These are phyloP conservation scores for Uloborus diversus DNA, from an alignment of 1,140 invertebrate species.

Conservation along the genomic window DNA sequence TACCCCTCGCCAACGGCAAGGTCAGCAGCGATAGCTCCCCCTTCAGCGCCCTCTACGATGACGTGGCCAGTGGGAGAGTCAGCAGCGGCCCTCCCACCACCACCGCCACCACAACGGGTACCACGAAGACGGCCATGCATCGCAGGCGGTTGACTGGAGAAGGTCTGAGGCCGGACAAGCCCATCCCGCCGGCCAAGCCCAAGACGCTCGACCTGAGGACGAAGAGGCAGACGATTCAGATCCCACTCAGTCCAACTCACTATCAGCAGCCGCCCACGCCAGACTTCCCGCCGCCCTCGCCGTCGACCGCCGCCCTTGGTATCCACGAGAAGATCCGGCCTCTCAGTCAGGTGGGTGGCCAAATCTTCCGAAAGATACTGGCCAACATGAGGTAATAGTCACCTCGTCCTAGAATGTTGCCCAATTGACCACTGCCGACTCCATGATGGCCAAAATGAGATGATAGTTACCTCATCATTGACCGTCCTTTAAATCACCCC, in stretches of 20 bases:
- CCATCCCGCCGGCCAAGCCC: conserved; percentile 49
- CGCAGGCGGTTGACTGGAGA: conserved; percentile 47
- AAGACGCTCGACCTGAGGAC: conserved; percentile 52
- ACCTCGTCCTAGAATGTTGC: no score
- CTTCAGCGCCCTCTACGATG: conserved; percentile 55
- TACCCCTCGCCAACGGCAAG: conserved; percentile 35
- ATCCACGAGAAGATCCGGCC: conserved; percentile 91
- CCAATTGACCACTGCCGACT: no score
- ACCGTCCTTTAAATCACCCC: no score
- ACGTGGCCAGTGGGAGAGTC: conserved; percentile 35
- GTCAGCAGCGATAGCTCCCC: conserved; percentile 26
- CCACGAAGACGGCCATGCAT: conserved; percentile 42
- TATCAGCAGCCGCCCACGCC: conserved; percentile 92
- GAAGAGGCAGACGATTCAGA: conserved; percentile 61
- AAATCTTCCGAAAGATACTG: conserved; percentile 37
- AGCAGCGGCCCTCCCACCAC: no score
- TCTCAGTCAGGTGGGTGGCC: conserved; percentile 79
- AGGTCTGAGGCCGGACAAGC: conserved; percentile 23
- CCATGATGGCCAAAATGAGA: no score
- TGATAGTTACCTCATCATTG: no score
- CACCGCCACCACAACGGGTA: conserved; percentile 15
- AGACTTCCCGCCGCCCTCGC: conserved; percentile 93
- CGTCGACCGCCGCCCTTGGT: conserved; percentile 84
- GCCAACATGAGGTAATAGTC: conserved; percentile 30
- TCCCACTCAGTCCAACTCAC: conserved; percentile 82